phyloP scores from a whole-genome alignment of 2,797 vertebrate genomes.

The Hydrolagus colliei region DNA sequence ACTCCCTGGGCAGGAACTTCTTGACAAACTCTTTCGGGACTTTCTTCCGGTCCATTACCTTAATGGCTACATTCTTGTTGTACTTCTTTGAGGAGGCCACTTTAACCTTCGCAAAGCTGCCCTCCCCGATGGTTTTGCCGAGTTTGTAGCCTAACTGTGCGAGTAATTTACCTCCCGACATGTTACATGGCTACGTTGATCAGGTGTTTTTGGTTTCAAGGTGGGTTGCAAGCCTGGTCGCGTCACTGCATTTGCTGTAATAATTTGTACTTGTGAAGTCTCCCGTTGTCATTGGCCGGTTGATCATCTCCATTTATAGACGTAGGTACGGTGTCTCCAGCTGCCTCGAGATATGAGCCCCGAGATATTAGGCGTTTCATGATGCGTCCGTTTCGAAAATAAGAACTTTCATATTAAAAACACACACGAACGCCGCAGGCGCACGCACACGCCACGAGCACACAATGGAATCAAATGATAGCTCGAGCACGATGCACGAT shows the following conservation, averaged over 20 bases:
- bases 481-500: too few relatives aligned
- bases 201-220: not conserved
- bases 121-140: slow-evolving; percentile 56
- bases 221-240: not conserved
- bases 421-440: too few relatives aligned
- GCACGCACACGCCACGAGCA: too few relatives aligned
- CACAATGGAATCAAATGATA: too few relatives aligned
- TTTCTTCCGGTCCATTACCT: slow-evolving; percentile 58
- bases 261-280: slow-evolving; percentile 28
- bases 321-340: not conserved
- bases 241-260: slow-evolving; percentile 17
- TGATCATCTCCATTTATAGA: slow-evolving; percentile 29
- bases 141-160: slow-evolving; percentile 58
- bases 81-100: slow-evolving; percentile 58
- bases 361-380: too few relatives aligned
- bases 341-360: not conserved
- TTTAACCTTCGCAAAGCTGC: slow-evolving; percentile 65
- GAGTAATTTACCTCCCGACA: slow-evolving; percentile 50
- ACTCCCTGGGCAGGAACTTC: slow-evolving; percentile 64
- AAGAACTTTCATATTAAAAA: too few relatives aligned
- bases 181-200: slow-evolving; percentile 23
- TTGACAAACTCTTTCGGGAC: slow-evolving; percentile 45
- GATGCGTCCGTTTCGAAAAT: too few relatives aligned
- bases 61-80: slow-evolving; percentile 58
- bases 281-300: not conserved